Evolutionary conservation across 2,888 invertebrate species (phyloP), one percentile per base, ranked within the genome.

Genomic region (Elaeidobius kamerunicus): DNA sequence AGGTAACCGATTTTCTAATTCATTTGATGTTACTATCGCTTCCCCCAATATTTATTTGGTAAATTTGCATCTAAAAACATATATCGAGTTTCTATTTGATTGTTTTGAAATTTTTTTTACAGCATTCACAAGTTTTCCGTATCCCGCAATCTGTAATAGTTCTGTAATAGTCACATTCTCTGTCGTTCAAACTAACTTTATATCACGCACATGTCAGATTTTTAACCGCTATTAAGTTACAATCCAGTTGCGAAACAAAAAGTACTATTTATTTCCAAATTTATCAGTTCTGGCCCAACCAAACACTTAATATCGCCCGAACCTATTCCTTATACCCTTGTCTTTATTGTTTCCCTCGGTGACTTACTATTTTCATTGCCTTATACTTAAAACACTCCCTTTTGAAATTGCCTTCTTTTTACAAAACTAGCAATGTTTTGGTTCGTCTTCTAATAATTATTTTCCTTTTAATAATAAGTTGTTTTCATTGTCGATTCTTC

Each of bases 391-490:
- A 30, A 30, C 9, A 30, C 12, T 11, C 30, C n/a, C n/a, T n/a
- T 30, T 30, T 30, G 11, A 30, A 30, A 30, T 30, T 30, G 3
- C 30, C 30, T 30, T 30, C 11, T 30, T 30, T 30, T 30, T 30
- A 30, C 30, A 30, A 30, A 30, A 30, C 9, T 30, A 30, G 30
- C 30, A 30, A 30, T 30, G 30, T 30, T 30, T 30, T 12, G 30
- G 11, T 3, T 7, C 11, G 12, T 30, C 30, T 30, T 12, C 11
- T 30, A 11, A 9, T 12, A 12, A 30, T n/a, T 30, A n/a, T 9
- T 30, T 12, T 3, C 30, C 11, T 30, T 30, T 30, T n/a, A n/a
- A n/a, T n/a, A n/a, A 30, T 30, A 30, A n/a, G 12, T 12, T 30
- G 30, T 30, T 30, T 30, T 30, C 30, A 30, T 30, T 12, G 11